Evolutionary conservation across 2,888 invertebrate genomes (phyloP), one percentile per base, ranked within the genome.

Genomic region (Meiosimyza platycephala): DNA sequence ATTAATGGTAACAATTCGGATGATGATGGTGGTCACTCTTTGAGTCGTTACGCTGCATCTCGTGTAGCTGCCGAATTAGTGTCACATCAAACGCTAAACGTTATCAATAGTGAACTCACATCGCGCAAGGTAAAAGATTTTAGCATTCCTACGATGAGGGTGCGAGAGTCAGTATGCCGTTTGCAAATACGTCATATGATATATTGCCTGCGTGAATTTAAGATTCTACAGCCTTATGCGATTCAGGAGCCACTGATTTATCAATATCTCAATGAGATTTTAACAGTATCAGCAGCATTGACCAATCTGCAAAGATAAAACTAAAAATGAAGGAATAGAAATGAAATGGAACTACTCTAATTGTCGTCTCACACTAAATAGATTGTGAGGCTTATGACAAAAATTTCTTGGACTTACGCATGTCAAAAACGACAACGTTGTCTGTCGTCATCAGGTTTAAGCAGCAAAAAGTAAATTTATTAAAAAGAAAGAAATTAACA

Each of bases 261-360:
- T 77, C 81, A 83, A 62, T 85, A 85, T 77, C 79, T 87, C 4
- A 86, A 85, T 80, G 87, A 87, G 78, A 84, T 86, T 77, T 75
- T 87, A 73, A 78, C 83, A 72, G 83, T 86, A 28, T 82, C 83
- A 12, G 84, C 85, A 16, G 87, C 85, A 4, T 77, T 87, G 5
- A 84, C 81, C 28, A 87, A 87, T 80, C 77, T 87, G 62, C 85
- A 85, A 74, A 84, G 85, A 59, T 85, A 84, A 72, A 76, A 11
- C 2, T 4, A 28, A 13, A 60, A 6, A 0, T 11, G 3, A 57
- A 57, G 57, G 9, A 40, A 59, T n/a, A n/a, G 63, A 22, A 64
- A 63, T 64, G 40, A 9, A 9, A 40, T 40, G 40, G 40, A 40
- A 40, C 40, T 40, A 40, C 40, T 40, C 40, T 40, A 40, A 40